Evolutionary conservation across 2,888 invertebrate species (phyloP).

Genomic region (Spisula solida): DNA sequence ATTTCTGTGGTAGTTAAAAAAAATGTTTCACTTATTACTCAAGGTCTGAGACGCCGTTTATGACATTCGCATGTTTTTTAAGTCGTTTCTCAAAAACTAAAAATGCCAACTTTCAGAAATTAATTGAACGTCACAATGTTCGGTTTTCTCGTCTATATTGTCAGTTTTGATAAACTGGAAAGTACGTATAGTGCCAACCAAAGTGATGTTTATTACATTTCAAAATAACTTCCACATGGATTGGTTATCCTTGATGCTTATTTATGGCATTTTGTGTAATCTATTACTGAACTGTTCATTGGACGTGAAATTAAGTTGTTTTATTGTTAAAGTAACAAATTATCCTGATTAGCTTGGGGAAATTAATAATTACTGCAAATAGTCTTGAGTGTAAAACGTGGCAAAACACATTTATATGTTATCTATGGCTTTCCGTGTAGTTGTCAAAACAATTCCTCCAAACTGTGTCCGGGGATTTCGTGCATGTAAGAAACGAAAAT

Average conservation of each 20-base stretch:
- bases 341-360: neutral
- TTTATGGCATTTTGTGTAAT: neutral
- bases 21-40: no score
- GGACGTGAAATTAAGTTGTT: neutral
- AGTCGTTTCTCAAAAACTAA: neutral
- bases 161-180: neutral
- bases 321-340: neutral
- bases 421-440: neutral
- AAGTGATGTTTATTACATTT: neutral
- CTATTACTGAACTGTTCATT: neutral
- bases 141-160: neutral
- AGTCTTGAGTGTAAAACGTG: conserved; percentile 46
- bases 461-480: conserved; percentile 19
- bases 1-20: no score
- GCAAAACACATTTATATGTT: conserved; percentile 47
- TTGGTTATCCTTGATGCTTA: neutral
- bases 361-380: conserved; percentile 27
- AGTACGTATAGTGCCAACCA: neutral
- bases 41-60: no score
- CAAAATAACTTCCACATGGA: neutral
- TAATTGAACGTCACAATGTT: neutral
- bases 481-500: conserved; percentile 31
- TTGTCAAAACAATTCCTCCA: conserved; percentile 46
- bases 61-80: neutral
- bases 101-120: neutral